Conservation (phyloP, 2,113 vertebrate species). For the Bambusicola thoracicus region DNA sequence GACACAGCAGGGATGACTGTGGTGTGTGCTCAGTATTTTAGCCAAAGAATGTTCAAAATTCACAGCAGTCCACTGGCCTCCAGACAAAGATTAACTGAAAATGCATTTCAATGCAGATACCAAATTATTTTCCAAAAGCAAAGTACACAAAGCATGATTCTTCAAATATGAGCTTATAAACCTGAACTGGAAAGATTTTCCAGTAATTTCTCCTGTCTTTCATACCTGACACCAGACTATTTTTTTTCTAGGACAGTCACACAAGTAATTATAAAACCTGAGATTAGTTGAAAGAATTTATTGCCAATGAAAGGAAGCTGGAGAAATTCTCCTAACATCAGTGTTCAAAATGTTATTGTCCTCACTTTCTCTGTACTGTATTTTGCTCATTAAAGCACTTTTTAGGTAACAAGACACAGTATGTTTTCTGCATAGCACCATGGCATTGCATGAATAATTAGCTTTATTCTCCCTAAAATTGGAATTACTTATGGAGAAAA, state of each 20-base stretch:
- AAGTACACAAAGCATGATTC: not conserved
- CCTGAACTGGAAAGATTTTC: not conserved
- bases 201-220: not conserved
- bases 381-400: not conserved
- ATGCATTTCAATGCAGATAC: slow-evolving; percentile 12
- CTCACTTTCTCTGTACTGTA: not conserved
- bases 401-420: not conserved
- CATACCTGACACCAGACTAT: fast-evolving
- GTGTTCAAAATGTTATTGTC: not conserved
- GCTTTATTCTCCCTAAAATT: not conserved
- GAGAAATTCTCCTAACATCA: not conserved
- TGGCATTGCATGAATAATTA: not conserved
- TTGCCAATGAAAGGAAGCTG: not conserved
- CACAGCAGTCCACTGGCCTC: slow-evolving; percentile 15
- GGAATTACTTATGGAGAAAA: not conserved
- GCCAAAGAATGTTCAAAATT: not conserved
- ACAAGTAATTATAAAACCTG: not conserved
- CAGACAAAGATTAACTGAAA: not conserved
- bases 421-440: not conserved
- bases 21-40: slow-evolving; percentile 41
- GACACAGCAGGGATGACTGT: not conserved
- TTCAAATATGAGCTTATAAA: not conserved
- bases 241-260: not conserved
- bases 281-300: not conserved
- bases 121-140: not conserved